Evolutionary conservation across 2,797 vertebrate genomes (phyloP).

Genomic region (Premnoplex brunnescens): DNA sequence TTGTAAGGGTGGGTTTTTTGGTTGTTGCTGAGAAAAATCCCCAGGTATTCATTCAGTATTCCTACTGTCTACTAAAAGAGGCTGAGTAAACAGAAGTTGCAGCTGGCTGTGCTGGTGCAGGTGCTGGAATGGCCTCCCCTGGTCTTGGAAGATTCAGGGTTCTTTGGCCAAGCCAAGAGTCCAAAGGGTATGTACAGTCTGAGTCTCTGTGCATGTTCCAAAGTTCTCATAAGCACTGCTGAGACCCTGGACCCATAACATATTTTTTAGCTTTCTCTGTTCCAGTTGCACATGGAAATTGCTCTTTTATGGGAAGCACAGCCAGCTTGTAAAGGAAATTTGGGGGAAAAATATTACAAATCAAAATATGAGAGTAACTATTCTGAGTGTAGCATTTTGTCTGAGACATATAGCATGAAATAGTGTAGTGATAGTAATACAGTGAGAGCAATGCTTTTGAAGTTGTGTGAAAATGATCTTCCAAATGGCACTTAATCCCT

Average conservation of each 20-base stretch:
- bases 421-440: background rate
- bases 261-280: background rate
- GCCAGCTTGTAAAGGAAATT: background rate
- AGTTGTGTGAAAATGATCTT: background rate
- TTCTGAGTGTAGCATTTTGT: background rate
- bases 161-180: background rate
- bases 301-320: background rate
- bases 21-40: background rate
- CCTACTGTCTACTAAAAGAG: background rate
- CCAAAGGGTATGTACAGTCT: background rate
- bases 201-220: background rate
- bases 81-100: background rate
- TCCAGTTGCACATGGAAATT: background rate
- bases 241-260: background rate
- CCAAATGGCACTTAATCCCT: background rate
- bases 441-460: background rate
- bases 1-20: background rate
- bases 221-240: background rate
- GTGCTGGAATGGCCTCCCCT: background rate
- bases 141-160: background rate
- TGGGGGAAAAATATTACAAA: background rate
- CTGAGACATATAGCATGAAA: background rate
- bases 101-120: background rate
- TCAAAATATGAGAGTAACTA: background rate
- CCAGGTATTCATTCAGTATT: accelerated